Conservation (phyloP, 2,113 vertebrate species). For the Percina caprodes region DNA sequence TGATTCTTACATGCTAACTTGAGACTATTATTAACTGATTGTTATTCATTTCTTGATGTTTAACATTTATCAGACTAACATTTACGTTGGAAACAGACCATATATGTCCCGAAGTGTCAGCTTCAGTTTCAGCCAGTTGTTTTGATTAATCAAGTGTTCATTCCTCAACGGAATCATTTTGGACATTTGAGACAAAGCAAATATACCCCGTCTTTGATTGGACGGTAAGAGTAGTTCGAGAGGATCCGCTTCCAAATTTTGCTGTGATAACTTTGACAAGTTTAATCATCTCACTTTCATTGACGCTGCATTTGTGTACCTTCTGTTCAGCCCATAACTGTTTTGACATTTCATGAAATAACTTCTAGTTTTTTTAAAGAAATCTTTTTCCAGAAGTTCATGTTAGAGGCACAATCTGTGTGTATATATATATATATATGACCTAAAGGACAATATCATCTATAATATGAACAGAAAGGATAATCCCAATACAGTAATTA, state of each 20-base stretch:
- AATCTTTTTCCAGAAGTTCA: background rate
- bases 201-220: slow-evolving; percentile 70
- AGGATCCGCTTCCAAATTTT: slow-evolving; percentile 64
- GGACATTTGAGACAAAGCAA: slow-evolving; percentile 71
- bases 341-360: background rate
- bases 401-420: background rate
- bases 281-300: slow-evolving; percentile 22
- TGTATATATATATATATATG: background rate
- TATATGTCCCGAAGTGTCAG: slow-evolving; percentile 56
- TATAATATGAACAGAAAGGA: background rate
- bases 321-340: background rate
- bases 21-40: slow-evolving; percentile 59
- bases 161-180: slow-evolving; percentile 76
- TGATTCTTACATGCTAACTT: slow-evolving; percentile 42
- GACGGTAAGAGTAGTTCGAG: slow-evolving; percentile 61
- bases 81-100: slow-evolving; percentile 70
- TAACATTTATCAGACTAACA: slow-evolving; percentile 73
- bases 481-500: background rate
- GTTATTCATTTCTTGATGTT: slow-evolving; percentile 63
- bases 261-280: slow-evolving; percentile 68
- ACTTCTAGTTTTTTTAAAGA: background rate
- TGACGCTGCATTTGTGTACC: background rate
- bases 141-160: slow-evolving; percentile 80
- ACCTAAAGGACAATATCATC: background rate
- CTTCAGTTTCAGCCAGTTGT: slow-evolving; percentile 69